phyloP scores from a whole-genome alignment of 2,113 vertebrate species.

The Pantherophis guttatus region DNA sequence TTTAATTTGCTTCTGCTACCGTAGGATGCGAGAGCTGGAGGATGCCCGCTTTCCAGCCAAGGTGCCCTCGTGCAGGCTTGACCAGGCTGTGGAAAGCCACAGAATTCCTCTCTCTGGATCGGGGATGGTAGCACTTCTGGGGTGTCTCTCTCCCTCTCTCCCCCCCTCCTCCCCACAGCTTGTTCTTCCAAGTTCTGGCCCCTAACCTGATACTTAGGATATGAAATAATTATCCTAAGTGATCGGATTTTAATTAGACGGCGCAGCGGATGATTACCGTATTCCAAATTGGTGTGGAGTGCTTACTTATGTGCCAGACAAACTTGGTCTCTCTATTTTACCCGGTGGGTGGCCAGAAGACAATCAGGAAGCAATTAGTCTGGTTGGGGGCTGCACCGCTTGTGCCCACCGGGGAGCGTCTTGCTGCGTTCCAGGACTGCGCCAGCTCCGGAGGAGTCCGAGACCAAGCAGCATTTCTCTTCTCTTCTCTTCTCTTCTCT shows the following conservation, averaged over 20 bases:
- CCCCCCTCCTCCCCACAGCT: background rate
- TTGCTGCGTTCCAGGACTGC: conserved; percentile 63
- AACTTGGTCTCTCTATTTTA: conserved; percentile 70
- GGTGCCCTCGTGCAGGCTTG: too few species aligned
- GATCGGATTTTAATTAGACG: conserved; percentile 70
- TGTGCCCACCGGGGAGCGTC: conserved; percentile 66
- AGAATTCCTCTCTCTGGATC: background rate
- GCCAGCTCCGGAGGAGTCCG: background rate
- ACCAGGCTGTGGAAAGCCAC: background rate
- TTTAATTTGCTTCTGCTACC: too few species aligned
- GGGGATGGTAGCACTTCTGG: background rate
- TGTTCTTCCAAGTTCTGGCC: conserved; percentile 28
- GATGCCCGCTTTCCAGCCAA: background rate
- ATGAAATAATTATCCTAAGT: conserved; percentile 67
- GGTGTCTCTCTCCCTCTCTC: accelerated
- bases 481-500: too few species aligned
- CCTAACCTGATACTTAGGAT: conserved; percentile 46
- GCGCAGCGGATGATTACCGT: conserved; percentile 64
- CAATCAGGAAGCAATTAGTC: conserved; percentile 77
- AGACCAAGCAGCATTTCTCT: conserved; percentile 25
- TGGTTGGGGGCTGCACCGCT: conserved; percentile 58
- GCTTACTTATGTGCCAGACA: conserved; percentile 66
- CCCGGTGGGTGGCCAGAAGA: conserved; percentile 72
- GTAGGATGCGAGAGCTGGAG: background rate
- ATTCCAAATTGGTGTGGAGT: conserved; percentile 65